Conservation (phyloP, 2,888 invertebrate genomes). For the Galeopsomyia nigrocyanea region DNA sequence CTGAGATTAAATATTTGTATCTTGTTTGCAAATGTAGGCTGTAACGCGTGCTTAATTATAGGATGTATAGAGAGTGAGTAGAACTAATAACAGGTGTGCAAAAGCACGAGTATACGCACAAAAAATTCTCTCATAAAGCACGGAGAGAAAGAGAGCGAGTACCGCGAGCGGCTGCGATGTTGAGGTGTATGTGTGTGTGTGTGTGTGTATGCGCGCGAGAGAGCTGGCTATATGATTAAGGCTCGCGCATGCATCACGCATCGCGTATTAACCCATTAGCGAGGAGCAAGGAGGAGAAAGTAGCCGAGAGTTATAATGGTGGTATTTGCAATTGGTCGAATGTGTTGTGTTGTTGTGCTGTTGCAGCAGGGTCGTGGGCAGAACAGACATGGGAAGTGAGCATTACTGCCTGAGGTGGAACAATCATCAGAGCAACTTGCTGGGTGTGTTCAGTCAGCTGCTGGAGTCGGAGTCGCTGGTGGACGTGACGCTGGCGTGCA, state of each 20-base stretch:
- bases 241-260: neutral
- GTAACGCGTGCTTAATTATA: no score
- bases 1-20: no score
- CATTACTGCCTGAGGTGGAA: slow-evolving; percentile 99
- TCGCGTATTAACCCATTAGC: neutral
- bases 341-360: neutral
- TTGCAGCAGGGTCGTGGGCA: slow-evolving; percentile 78
- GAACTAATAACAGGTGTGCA: no score
- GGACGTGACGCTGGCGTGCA: slow-evolving; percentile 96
- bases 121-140: slow-evolving; percentile 30
- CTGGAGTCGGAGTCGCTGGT: slow-evolving; percentile 95
- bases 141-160: neutral
- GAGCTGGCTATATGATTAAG: neutral
- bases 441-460: slow-evolving; percentile 97
- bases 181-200: neutral
- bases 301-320: neutral
- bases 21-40: no score
- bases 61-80: no score
- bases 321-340: neutral
- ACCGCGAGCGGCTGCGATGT: neutral
- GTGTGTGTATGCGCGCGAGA: neutral
- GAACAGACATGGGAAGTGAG: slow-evolving; percentile 98
- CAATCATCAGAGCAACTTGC: slow-evolving; percentile 98
- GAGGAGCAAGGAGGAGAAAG: neutral
- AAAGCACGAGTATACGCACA: neutral